phyloP scores from a whole-genome alignment of 2,113 vertebrate genomes.

The Marcusenius ussheri region DNA sequence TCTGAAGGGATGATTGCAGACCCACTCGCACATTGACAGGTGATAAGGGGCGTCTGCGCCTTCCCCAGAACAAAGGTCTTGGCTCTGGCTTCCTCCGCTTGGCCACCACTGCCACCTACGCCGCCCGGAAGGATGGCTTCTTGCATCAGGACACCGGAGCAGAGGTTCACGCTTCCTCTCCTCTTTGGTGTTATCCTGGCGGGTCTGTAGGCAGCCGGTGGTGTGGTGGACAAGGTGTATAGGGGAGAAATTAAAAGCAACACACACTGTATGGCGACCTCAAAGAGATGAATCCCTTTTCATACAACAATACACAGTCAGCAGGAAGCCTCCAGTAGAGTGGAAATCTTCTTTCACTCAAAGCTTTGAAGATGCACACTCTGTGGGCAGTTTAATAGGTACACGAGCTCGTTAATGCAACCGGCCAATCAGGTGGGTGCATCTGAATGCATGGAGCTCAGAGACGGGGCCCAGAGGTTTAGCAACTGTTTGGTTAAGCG shows the following conservation, averaged over 20 bases:
- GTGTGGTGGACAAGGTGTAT: neutral
- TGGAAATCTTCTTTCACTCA: neutral
- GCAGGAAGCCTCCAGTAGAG: neutral
- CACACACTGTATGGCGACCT: neutral
- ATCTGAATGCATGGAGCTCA: neutral
- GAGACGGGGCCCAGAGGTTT: neutral
- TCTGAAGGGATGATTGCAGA: conserved; percentile 16
- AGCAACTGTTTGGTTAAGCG: neutral
- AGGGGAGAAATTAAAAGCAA: neutral
- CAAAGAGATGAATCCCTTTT: neutral
- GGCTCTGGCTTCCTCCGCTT: conserved; percentile 27
- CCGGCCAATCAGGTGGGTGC: neutral
- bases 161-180: conserved; percentile 31
- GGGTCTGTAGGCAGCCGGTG: neutral
- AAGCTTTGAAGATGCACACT: neutral
- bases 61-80: conserved; percentile 23
- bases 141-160: conserved; percentile 26
- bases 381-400: neutral
- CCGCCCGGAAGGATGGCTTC: conserved; percentile 43
- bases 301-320: neutral
- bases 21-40: conserved; percentile 22
- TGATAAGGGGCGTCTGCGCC: conserved; percentile 22
- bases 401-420: neutral
- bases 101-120: conserved; percentile 28
- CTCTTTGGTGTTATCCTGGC: conserved; percentile 24